These are phyloP conservation scores for Nemurella pictetii DNA, from an alignment of 2,888 invertebrate species.

Conservation along the genomic window DNA sequence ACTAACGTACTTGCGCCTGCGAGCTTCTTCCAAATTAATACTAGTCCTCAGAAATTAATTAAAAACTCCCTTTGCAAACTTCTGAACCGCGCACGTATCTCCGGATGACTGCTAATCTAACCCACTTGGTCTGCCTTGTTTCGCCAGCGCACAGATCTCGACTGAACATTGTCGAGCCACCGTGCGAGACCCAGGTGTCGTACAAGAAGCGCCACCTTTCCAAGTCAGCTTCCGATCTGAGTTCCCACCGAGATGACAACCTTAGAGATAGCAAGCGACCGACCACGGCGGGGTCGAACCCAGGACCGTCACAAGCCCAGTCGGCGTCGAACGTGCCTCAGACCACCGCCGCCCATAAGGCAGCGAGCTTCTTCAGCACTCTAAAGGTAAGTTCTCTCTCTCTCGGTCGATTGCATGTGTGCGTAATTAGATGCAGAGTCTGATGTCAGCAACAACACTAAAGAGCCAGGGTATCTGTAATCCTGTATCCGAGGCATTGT, in stretches of 20 bases:
- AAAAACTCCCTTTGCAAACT: background rate
- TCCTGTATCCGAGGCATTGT: no score
- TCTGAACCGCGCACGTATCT: background rate
- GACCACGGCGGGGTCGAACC: conserved; percentile 31
- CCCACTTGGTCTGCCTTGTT: background rate
- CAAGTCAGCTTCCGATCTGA: conserved; percentile 80
- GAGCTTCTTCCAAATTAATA: background rate
- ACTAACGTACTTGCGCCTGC: background rate
- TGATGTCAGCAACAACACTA: no score
- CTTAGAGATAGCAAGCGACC: conserved; percentile 27
- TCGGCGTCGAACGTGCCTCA: conserved; percentile 51
- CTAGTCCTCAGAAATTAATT: background rate
- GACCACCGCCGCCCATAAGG: conserved; percentile 75
- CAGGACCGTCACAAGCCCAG: conserved; percentile 38
- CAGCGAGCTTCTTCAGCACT: conserved; percentile 81
- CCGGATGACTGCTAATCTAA: background rate
- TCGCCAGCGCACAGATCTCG: conserved; percentile 44
- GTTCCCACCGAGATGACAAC: conserved; percentile 45
- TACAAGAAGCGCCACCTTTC: conserved; percentile 65
- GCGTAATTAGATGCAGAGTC: no score
- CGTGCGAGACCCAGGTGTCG: conserved; percentile 22
- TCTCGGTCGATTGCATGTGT: no score
- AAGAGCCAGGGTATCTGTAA: no score
- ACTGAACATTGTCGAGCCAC: conserved; percentile 45
- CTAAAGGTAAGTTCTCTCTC: conserved; percentile 61